Conservation (phyloP, 1,140 invertebrate genomes). For the Megalonaias nervosa region DNA sequence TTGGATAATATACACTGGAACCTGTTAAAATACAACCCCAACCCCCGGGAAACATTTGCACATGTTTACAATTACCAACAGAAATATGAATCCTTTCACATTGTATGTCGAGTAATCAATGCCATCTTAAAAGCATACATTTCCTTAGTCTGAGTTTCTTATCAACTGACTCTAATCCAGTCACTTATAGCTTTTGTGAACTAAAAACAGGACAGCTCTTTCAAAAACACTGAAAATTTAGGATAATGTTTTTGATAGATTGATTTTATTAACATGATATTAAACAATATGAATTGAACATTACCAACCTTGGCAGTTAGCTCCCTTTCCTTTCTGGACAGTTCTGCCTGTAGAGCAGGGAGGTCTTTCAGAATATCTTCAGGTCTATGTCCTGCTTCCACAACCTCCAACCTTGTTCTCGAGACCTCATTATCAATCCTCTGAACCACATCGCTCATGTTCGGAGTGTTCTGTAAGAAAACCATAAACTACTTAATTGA, state of each 20-base stretch:
- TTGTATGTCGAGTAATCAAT: neutral
- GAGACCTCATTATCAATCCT: constrained; percentile 51
- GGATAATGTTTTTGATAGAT: neutral
- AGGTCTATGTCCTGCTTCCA: constrained; percentile 35
- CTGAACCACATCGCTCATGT: constrained; percentile 51
- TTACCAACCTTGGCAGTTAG: constrained; percentile 53
- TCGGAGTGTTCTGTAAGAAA: constrained; percentile 51
- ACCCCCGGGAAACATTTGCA: too few relatives aligned
- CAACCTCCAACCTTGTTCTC: constrained; percentile 45
- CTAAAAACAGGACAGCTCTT: neutral
- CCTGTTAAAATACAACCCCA: too few relatives aligned
- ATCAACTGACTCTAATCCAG: neutral
- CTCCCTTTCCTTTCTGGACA: constrained; percentile 56
- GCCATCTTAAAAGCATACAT: neutral
- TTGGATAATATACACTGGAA: too few relatives aligned
- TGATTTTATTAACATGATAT: neutral
- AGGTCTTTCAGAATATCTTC: constrained; percentile 45
- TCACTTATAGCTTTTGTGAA: neutral
- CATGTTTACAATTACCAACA: too few relatives aligned
- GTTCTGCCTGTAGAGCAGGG: constrained; percentile 51
- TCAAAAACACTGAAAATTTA: neutral
- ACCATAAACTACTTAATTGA: neutral
- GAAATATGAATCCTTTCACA: too few relatives aligned
- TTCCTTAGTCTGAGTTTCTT: neutral
- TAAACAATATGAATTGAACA: neutral